These are phyloP conservation scores for Sinodicranocentrus sp. DNA, from an alignment of 2,888 invertebrate species.

Conservation along the genomic window DNA sequence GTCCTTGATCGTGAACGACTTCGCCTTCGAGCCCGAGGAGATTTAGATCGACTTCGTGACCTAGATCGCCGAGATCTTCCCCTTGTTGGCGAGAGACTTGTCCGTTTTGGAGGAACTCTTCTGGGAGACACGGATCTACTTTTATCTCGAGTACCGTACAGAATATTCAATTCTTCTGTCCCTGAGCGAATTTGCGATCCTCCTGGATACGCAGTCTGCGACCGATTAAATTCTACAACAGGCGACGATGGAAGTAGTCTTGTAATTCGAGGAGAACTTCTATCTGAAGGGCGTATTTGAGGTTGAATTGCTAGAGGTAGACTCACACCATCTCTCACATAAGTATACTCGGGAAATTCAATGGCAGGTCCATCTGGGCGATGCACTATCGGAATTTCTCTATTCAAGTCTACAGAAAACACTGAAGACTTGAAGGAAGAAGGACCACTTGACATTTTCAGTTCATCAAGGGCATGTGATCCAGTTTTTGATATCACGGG, in stretches of 20 bases:
- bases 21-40: background rate
- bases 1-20: slow-evolving; percentile 31
- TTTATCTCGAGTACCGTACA: too few relatives aligned
- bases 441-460: background rate
- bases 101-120: background rate
- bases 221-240: slow-evolving; percentile 24
- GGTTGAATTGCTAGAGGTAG: background rate
- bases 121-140: background rate
- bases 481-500: slow-evolving; percentile 62
- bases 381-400: slow-evolving; percentile 39
- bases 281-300: too few relatives aligned
- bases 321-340: slow-evolving; percentile 26
- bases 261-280: slow-evolving; percentile 19
- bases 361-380: slow-evolving; percentile 23
- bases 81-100: background rate
- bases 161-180: too few relatives aligned
- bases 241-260: slow-evolving; percentile 40
- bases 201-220: slow-evolving; percentile 1
- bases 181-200: too few relatives aligned
- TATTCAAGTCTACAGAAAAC: slow-evolving; percentile 47
- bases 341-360: slow-evolving; percentile 55
- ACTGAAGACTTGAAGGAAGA: background rate
- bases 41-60: background rate
- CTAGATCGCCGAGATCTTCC: background rate
- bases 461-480: background rate